Evolutionary conservation across 2,888 invertebrate species (phyloP), one percentile per base, ranked within the genome.

Genomic region (Amblyjoppa fuscipennis): DNA sequence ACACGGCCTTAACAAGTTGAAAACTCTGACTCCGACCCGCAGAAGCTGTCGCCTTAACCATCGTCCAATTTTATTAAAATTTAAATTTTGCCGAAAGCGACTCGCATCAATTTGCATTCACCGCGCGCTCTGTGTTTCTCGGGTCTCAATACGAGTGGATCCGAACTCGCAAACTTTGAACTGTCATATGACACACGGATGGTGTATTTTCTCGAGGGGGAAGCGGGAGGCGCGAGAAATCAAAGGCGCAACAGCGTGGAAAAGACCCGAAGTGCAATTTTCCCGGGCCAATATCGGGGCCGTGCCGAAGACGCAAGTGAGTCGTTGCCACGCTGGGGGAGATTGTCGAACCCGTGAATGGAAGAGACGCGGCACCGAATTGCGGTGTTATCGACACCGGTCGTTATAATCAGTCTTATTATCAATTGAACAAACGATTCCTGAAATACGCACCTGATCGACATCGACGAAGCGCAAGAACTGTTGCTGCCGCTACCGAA

Each of bases 391-490:
- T 87, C 71, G 82, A 77, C 79, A 83, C 81, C 79, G 81, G 77
- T 84, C 88, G 77, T 88, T 88, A 88, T 90, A 90, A 91, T 90
- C 90, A 90, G 89, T 90, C 90, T 90, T 90, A 89, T 88, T 89
- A 87, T 90, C 90, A 90, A 91, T 91, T 91, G 91, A 91, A 91
- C 90, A 91, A 89, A 89, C 89, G 88, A 89, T 90, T 89, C 89
- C 88, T 79, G 71, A 25, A 59, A 51, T 16, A 68, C 56, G 80
- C 28, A 25, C 75, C 80, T 64, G 38, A 69, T 79, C 78, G 66
- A 66, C 82, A 74, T 75, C 75, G 75, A 77, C 61, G 66, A 51
- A 84, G 68, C 51, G 49, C 78, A 68, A 69, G 73, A 66, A 31
- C 25, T 56, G 45, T 78, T 41, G 31, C 25, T 51, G 49, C n/a